These are phyloP conservation scores for fruit fly (Drosophila melanogaster) DNA, from an alignment of 1,140 invertebrate genomes.

Conservation along the genomic window Release_6_plus_ISO1_MT NT_037436.4:9585501-9586000, in stretches of 20 bases:
- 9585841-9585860: slow-evolving; percentile 12
- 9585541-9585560: slow-evolving; percentile 31
- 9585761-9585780: slow-evolving; percentile 38
- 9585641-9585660: slow-evolving; percentile 75
- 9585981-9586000: slow-evolving; percentile 77
- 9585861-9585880: slow-evolving; percentile 6
- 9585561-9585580: slow-evolving; percentile 55
- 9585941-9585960: slow-evolving; percentile 40
- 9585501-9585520: slow-evolving; percentile 79
- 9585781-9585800: slow-evolving; percentile 6
- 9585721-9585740: slow-evolving; percentile 53
- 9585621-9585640: slow-evolving; percentile 63
- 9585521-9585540: slow-evolving; percentile 31
- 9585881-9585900: background rate
- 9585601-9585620: slow-evolving; percentile 57
- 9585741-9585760: slow-evolving; percentile 18
- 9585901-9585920: slow-evolving; percentile 32
- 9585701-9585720: slow-evolving; percentile 6
- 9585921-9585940: slow-evolving; percentile 20
- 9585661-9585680: slow-evolving; percentile 41
- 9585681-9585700: background rate
- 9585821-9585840: slow-evolving; percentile 12
- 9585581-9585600: slow-evolving; percentile 50
- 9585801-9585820: slow-evolving; percentile 8
- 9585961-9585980: slow-evolving; percentile 68